Evolutionary conservation across 2,113 vertebrate genomes (phyloP).

Genomic region (Tragelaphus buxtoni): DNA sequence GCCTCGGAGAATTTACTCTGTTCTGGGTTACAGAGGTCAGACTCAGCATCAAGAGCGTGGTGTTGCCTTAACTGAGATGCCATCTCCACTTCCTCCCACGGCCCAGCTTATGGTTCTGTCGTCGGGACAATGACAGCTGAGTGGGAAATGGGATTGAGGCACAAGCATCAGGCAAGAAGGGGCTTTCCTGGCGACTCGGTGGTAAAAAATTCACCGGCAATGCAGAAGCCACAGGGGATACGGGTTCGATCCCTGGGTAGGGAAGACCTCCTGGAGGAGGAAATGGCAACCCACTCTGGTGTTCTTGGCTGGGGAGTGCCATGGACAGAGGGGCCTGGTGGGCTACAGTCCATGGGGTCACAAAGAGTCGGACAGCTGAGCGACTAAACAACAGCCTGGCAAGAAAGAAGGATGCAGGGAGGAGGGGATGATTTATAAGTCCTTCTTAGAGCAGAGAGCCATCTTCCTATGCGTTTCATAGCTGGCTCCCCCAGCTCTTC

Average conservation of each 20-base stretch:
- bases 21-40: background rate
- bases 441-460: background rate
- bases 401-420: background rate
- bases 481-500: conserved; percentile 18
- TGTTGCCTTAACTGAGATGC: background rate
- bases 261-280: background rate
- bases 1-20: background rate
- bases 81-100: background rate
- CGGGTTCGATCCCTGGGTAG: background rate
- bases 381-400: background rate
- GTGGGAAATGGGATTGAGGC: background rate
- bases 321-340: background rate
- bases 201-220: background rate
- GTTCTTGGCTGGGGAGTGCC: background rate
- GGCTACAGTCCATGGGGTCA: background rate
- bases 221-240: background rate
- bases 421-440: conserved; percentile 44
- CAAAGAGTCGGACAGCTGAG: background rate
- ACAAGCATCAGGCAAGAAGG: background rate
- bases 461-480: conserved; percentile 1
- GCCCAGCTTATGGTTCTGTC: background rate
- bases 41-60: background rate
- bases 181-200: rapidly evolving
- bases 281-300: background rate
- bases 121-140: background rate